phyloP scores from a whole-genome alignment of 2,113 vertebrate species.

The Chaenogobius annularis region DNA sequence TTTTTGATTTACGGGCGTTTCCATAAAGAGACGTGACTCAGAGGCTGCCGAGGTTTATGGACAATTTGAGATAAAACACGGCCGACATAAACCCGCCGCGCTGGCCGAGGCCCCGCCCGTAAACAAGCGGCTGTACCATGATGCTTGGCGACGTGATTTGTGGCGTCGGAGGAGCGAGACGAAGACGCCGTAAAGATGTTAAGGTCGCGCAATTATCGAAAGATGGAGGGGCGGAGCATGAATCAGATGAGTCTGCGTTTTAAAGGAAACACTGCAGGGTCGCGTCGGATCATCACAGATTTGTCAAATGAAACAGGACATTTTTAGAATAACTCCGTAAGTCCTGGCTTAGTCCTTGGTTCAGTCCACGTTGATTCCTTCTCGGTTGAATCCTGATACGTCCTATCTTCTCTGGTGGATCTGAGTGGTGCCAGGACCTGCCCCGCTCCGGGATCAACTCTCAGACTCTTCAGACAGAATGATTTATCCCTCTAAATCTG shows the following conservation, averaged over 20 bases:
- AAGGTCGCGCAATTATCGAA: background rate
- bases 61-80: background rate
- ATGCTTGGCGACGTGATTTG: background rate
- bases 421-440: too few species aligned
- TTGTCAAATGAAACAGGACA: too few species aligned
- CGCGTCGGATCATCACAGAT: too few species aligned
- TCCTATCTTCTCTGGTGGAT: too few species aligned
- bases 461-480: too few species aligned
- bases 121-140: background rate
- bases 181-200: background rate
- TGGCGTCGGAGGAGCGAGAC: background rate
- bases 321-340: too few species aligned
- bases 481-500: too few species aligned
- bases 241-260: background rate
- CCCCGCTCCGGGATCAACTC: too few species aligned
- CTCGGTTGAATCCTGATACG: background rate
- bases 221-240: background rate
- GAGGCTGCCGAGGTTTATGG: background rate
- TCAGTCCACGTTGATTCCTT: background rate
- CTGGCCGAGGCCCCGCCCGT: background rate
- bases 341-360: background rate
- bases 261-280: too few species aligned
- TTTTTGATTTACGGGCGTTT: background rate
- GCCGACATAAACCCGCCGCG: background rate
- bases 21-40: conserved; percentile 4